These are phyloP conservation scores for Trachelus stipa DNA, from an alignment of 2,888 invertebrate species.

Conservation along the genomic window DNA sequence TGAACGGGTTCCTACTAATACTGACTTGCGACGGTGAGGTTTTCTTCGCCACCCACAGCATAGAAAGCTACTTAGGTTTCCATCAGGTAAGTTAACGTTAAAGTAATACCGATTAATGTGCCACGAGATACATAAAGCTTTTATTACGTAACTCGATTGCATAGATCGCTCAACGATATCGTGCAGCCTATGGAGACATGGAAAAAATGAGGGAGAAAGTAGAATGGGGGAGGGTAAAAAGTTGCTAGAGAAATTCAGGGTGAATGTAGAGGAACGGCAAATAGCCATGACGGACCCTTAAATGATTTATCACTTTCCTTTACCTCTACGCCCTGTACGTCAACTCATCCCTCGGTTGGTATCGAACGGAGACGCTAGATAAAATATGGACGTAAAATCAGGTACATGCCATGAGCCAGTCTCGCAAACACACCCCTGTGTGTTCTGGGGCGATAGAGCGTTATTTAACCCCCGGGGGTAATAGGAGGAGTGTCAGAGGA, in stretches of 20 bases:
- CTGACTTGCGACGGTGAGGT: constrained; percentile 99
- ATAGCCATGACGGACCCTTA: not conserved
- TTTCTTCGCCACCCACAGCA: constrained; percentile 99
- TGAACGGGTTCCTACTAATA: constrained; percentile 99
- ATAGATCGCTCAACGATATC: not conserved
- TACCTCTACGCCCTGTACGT: not conserved
- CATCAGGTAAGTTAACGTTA: constrained; percentile 86
- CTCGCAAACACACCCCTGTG: constrained; percentile 5
- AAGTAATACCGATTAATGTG: not conserved
- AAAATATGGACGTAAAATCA: constrained; percentile 14
- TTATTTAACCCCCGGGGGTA: not conserved
- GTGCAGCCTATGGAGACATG: not conserved
- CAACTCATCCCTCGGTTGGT: not conserved
- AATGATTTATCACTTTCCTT: constrained; percentile 3
- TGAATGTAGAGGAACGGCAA: not conserved
- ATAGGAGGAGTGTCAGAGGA: not conserved
- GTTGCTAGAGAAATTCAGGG: not conserved
- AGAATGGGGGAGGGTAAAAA: not conserved
- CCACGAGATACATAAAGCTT: not conserved
- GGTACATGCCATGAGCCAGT: constrained; percentile 1
- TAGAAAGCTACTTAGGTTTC: constrained; percentile 99
- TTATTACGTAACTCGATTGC: not conserved
- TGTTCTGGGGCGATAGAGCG: constrained; percentile 3
- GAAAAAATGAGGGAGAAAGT: not conserved
- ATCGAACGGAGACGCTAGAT: not conserved